phyloP scores from a whole-genome alignment of 1,140 invertebrate genomes.

The Octopus bimaculoides region DNA sequence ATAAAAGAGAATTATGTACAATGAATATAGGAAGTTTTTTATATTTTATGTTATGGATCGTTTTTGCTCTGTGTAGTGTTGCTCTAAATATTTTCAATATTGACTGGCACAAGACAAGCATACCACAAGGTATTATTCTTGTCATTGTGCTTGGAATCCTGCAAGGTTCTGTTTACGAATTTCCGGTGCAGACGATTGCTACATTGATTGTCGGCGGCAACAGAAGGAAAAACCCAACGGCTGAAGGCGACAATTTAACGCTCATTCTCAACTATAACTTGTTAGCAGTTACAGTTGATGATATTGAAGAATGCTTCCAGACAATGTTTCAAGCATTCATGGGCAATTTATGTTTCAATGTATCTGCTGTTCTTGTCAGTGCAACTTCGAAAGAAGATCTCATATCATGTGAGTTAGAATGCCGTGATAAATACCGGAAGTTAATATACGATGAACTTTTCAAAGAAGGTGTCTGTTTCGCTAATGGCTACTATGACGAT shows the following conservation, averaged over 20 bases:
- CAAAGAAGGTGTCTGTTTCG: constrained; percentile 39
- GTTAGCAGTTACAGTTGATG: constrained; percentile 40
- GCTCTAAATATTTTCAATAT: constrained; percentile 43
- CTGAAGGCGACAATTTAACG: constrained; percentile 30
- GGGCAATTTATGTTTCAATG: constrained; percentile 40
- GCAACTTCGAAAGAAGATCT: constrained; percentile 39
- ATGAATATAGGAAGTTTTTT: constrained; percentile 28
- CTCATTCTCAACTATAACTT: constrained; percentile 49
- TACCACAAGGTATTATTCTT: constrained; percentile 34
- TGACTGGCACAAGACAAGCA: constrained; percentile 40
- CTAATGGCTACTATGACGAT: constrained; percentile 26
- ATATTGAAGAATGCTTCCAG: constrained; percentile 44
- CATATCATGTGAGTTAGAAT: constrained; percentile 40
- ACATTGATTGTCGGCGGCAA: constrained; percentile 43
- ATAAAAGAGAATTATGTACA: constrained; percentile 20
- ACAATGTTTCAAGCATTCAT: constrained; percentile 51
- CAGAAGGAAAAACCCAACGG: constrained; percentile 25
- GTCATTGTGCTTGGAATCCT: constrained; percentile 39
- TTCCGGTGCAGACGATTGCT: constrained; percentile 41
- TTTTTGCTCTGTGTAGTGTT: constrained; percentile 27
- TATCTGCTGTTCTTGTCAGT: constrained; percentile 45
- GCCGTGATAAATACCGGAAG: constrained; percentile 36
- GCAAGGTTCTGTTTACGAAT: constrained; percentile 45
- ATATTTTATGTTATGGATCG: constrained; percentile 41
- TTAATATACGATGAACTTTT: constrained; percentile 43